Evolutionary conservation across 2,888 invertebrate species (phyloP), one percentile per base, ranked within the genome.

Genomic region (Lasioglossum figueresi): DNA sequence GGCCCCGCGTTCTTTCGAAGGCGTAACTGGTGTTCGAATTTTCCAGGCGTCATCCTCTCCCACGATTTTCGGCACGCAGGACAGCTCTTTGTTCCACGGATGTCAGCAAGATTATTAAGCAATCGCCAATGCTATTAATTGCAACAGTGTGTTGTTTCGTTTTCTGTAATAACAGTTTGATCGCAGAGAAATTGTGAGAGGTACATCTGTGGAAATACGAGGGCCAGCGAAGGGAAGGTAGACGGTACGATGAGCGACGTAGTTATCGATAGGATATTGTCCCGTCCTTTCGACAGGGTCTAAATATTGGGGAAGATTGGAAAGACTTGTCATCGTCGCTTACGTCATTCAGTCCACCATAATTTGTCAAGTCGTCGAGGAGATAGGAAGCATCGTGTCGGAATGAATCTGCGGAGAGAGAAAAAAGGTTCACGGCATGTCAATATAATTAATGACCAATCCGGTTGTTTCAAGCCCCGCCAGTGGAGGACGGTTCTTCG

Each of bases 391-490:
- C 70, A 40, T 27, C 74, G 81, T 87, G 87, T 91, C 86, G 84
- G 87, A 88, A 88, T 91, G 92, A 91, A 89, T 80, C 79, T 89
- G 88, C 91, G 85, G 70, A 56, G 80, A 76, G 79, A 76, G 56
- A 82, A 84, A 85, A 86, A 84, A 84, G 74, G 81, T 76, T 86
- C 79, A 86, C 83, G 88, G 83, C 72, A 83, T 76, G 91, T 86
- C 90, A 84, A 73, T 80, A 82, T 91, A 91, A 91, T 91, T 91
- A 91, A 91, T 91, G 90, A 89, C 74, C 83, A 48, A 70, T 66
- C 73, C 70, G 86, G 78, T 90, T 90, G 90, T 90, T 90, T 90
- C 89, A 90, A 68, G 10, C 74, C 27, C 63, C 74, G 83, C 79
- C 72, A 84, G 85, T 78, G 88, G 79, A 83, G 48, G 79, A 89